Base-by-base conservation (phyloP, 1,140 invertebrate genomes). In the Heliconius melpomene region DNA sequence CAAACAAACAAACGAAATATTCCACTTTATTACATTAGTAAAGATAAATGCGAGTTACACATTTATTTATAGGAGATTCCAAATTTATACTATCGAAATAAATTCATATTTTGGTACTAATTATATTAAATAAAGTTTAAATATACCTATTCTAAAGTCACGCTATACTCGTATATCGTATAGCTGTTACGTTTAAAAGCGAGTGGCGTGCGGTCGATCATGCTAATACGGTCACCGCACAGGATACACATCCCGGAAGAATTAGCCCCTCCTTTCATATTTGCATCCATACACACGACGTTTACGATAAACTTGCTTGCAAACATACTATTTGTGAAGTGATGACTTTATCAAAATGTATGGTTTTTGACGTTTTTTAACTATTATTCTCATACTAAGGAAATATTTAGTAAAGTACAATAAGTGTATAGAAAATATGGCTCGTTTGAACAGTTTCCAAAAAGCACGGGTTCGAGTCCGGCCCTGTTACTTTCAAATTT, bases 181-280 rank as follows among this genome's bases (percentile, higher is more conserved):
- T 66, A 29, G 6, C 1, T 60, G 1, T 60, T 29, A 66, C 60
- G 23, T 66, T 66, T 29, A 26, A 66, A 71, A 38, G 32, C 50
- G 38, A 72, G 76, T 74, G 36, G 80, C 81, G 84, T 87, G 87
- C 87, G 90, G 66, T 79, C 80, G 83, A 81, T 80, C 85, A 90
- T 89, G 89, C 85, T 87, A 88, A 89, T 88, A 80, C 77, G 81
- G 82, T 79, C 81, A 80, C 78, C 82, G 74, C 77, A 86, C 89
- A 89, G 91, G 91, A 93, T 89, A 93, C 81, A 91, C 91, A 89
- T 93, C 91, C 90, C 89, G 91, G 91, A 93, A 91, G 91, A 91
- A 89, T 91, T 88, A 90, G 84, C 81, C 82, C 89, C 83, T 79
- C 83, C 85, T 81, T 83, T 79, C 32, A 54, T 74, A 78, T 74